These are phyloP conservation scores for Muscicapa striata DNA, from an alignment of 2,797 vertebrate species.

Conservation along the genomic window DNA sequence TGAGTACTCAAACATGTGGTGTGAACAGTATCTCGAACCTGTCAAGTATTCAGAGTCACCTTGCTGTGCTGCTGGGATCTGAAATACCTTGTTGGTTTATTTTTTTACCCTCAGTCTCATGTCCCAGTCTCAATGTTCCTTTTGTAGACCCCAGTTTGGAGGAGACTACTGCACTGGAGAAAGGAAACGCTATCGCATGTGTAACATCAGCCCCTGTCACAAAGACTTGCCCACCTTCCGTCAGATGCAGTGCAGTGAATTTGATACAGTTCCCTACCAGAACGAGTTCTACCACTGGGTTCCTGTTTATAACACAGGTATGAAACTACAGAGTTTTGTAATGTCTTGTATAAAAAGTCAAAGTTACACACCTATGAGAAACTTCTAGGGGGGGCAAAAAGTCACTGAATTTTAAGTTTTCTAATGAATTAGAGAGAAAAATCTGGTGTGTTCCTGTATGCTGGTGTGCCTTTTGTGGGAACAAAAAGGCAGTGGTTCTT, in stretches of 20 bases:
- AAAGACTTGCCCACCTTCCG: constrained; percentile 84
- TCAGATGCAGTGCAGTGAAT: constrained; percentile 98
- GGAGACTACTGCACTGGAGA: constrained; percentile 96
- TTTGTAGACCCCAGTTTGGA: constrained; percentile 89
- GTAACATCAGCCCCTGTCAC: constrained; percentile 85
- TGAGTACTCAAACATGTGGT: not conserved
- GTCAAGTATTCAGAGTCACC: not conserved
- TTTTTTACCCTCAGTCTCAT: not conserved
- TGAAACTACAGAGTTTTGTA: not conserved
- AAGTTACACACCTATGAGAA: not conserved
- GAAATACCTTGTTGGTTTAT: not conserved
- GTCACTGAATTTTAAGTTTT: not conserved
- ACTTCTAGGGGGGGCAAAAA: not conserved
- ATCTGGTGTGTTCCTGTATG: fast-evolving
- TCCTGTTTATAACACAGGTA: constrained; percentile 86
- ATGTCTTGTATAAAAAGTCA: not conserved
- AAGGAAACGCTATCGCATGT: constrained; percentile 91
- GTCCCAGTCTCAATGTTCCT: not conserved
- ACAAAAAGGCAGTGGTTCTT: not conserved
- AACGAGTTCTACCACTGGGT: constrained; percentile 93
- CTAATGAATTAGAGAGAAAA: not conserved
- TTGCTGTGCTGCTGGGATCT: not conserved
- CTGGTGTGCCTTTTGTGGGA: not conserved
- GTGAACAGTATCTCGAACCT: not conserved
- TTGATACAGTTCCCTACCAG: constrained; percentile 92